Evolutionary conservation across 2,797 vertebrate species (phyloP).

Genomic region (Lagodon rhomboides): DNA sequence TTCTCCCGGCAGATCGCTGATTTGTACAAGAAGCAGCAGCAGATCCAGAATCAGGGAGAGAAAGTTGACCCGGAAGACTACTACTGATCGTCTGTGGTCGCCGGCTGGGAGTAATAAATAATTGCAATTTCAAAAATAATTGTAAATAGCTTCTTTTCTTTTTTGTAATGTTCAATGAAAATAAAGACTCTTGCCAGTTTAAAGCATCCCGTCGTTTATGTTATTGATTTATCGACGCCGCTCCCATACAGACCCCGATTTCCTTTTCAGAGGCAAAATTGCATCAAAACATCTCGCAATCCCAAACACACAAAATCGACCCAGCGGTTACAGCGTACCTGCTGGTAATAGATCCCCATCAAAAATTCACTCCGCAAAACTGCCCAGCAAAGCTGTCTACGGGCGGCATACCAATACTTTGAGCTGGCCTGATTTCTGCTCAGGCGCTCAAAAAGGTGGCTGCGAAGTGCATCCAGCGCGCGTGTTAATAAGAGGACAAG

Average conservation of each 20-base stretch:
- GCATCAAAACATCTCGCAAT: constrained; percentile 28
- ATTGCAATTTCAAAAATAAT: constrained; percentile 51
- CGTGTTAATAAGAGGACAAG: constrained; percentile 42
- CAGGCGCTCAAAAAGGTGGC: neutral
- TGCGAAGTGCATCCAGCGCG: neutral
- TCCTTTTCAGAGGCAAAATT: constrained; percentile 40
- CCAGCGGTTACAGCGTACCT: constrained; percentile 30
- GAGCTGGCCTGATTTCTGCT: constrained; percentile 42
- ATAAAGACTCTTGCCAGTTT: constrained; percentile 72
- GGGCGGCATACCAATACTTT: constrained; percentile 45
- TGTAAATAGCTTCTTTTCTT: constrained; percentile 74
- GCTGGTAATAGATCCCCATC: constrained; percentile 54
- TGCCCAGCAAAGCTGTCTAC: constrained; percentile 9
- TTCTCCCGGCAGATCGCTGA: constrained; percentile 87
- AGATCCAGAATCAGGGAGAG: constrained; percentile 92
- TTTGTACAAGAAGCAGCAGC: constrained; percentile 92
- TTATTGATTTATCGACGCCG: constrained; percentile 46
- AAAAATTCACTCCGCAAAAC: constrained; percentile 39
- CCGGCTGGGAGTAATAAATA: constrained; percentile 27
- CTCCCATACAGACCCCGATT: constrained; percentile 14
- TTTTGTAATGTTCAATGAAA: constrained; percentile 66
- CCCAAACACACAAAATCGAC: constrained; percentile 29
- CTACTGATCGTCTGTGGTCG: constrained; percentile 82
- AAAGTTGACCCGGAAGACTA: constrained; percentile 86
- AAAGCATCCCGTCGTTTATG: constrained; percentile 37